Conservation (phyloP, 1,140 invertebrate genomes). For the Diorhabda carinulata region DNA sequence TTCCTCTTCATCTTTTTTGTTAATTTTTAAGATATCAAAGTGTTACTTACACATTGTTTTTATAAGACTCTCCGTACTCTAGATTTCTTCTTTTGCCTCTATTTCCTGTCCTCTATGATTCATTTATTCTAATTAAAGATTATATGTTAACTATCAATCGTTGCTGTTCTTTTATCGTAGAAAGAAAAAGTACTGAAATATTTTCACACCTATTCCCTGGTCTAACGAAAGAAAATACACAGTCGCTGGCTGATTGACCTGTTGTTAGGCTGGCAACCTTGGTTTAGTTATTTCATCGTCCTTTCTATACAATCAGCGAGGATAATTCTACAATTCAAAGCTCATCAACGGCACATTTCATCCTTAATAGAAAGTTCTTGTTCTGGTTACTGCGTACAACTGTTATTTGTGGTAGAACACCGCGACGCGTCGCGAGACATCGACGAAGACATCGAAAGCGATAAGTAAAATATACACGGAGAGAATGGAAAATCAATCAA, state of each 20-base stretch:
- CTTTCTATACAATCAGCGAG: constrained; percentile 39
- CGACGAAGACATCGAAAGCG: background rate
- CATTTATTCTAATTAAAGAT: too few relatives aligned
- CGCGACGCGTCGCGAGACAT: background rate
- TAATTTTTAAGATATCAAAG: too few relatives aligned
- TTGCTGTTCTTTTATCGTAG: too few relatives aligned
- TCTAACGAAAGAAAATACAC: constrained; percentile 11
- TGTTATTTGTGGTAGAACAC: constrained; percentile 2
- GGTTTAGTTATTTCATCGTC: constrained; percentile 21
- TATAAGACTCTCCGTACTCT: too few relatives aligned
- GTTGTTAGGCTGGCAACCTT: constrained; percentile 16
- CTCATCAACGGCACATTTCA: constrained; percentile 45
- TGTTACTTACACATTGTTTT: too few relatives aligned
- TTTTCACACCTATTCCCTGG: background rate
- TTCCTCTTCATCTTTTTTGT: too few relatives aligned
- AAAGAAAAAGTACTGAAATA: too few relatives aligned
- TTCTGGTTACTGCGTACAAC: constrained; percentile 29
- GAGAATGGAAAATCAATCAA: too few relatives aligned
- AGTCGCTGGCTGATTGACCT: constrained; percentile 20
- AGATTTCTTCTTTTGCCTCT: too few relatives aligned
- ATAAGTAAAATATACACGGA: too few relatives aligned
- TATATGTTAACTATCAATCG: too few relatives aligned
- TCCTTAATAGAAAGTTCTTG: constrained; percentile 43
- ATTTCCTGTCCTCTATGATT: too few relatives aligned
- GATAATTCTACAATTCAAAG: constrained; percentile 46